Evolutionary conservation across 2,797 vertebrate species (phyloP), one percentile per base, ranked within the genome.

Genomic region (Pseudochromis fuscus): DNA sequence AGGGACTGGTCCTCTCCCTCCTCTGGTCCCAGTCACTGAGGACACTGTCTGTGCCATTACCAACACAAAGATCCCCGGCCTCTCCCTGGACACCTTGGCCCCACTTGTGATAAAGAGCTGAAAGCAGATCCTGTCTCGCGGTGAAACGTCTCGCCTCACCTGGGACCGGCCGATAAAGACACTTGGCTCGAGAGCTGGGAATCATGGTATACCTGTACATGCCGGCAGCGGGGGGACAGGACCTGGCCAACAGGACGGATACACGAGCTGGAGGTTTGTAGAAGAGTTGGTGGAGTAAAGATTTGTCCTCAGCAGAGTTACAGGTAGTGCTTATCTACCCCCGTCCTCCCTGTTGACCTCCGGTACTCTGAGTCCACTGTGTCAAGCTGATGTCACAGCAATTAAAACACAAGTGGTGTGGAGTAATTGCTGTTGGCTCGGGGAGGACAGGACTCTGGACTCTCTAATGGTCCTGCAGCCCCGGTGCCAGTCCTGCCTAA

Each of bases 31-130:
- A 50, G 77, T 88, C 90, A 90, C 87, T 81, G 87, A 87, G 90
- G 88, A 90, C 84, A 89, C 80, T 90, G 91, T 88, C 91, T 89
- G 77, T 55, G 75, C 85, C 89, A 91, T 93, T 93, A 92, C 87
- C 88, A 88, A 82, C 90, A 93, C 90, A 93, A 93, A 92, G 87
- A 79, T 12, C 38, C 61, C 63, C n/a, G 10, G 85, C 76, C 82
- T 89, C 86, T 91, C 89, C 82, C 86, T 57, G 89, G 88, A 91
- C 88, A 90, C 87, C 81, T 89, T 85, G 77, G 88, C 88, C 90
- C 86, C 92, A 74, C 88, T 83, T 74, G 78, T 80, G 91, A 93
- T 92, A 92, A 91, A 92, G 83, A 83, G n/a, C 75, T 89, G 93
- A 92, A 94, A 95, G 89, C 79, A 86, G 92, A 94, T 89, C 89